Base-by-base conservation (phyloP, 2,888 invertebrate species). In the Dascillus cervinus region DNA sequence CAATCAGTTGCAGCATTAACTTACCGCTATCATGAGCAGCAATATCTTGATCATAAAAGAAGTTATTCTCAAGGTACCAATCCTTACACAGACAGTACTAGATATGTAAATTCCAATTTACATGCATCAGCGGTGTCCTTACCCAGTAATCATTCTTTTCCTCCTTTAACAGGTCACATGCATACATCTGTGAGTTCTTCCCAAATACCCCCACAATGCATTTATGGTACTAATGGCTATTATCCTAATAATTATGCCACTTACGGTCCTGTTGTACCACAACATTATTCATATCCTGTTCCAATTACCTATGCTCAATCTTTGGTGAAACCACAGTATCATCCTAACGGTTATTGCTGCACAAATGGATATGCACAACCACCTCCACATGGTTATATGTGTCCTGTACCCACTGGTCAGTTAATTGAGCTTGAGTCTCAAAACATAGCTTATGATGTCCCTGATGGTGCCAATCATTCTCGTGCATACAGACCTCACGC, bases 391-490 rank as follows among this genome's bases (percentile, higher is more conserved):
- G 44, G 47, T 34, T 65, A 67, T 46, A 71, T 69, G 44, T 44
- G 70, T 42, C 43, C 70, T 8, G 77, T 81, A 4, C 81, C 81
- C 0, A 81, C 80, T 0, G 81, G 66, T 1, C 77, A 78, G 49
- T 58, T 82, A 6, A 81, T 82, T 40, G 82, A 82, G 53, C 47
- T 82, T 9, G 81, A 81, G 42, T 67, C 23, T 60, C 72, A 0
- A 60, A 35, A 37, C 20, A 31, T 32, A 6, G 40, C 32, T 19
- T 58, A 57, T 31, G 62, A 62, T 29, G 38, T 45, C 1, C 51
- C 54, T 3, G 63, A 63, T 36, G 41, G 49, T 20, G 32, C 41
- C 12, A 33, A 29, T 20, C 39, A 43, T 24, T 32, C 32, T 17
- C 36, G 27, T 26, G 14, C 22, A 4, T 22, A 22, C 13, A 23